Base-by-base conservation (phyloP, 1,140 invertebrate genomes). In the Pteromalus puparum region DNA sequence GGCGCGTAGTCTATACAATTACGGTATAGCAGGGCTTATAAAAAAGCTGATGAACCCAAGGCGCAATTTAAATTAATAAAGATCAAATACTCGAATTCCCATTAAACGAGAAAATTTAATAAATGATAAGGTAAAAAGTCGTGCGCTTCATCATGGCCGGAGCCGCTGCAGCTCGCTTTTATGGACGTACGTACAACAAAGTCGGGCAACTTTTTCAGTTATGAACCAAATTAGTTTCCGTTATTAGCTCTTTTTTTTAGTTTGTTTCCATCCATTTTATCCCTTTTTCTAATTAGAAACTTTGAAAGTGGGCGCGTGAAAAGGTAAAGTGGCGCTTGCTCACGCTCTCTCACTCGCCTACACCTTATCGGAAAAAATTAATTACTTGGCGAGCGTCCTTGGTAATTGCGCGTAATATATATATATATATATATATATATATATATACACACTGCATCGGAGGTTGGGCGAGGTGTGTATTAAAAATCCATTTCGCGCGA, bases 361-460 rank as follows among this genome's bases (percentile, higher is more conserved):
- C 21, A n/a, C 53, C 53, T 61, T 61, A 61, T 61, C 53, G 53
- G 53, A 61, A 61, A 61, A 61, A 61, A 61, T 61, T 61, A 61
- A 61, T 61, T 61, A 61, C 53, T 61, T n/a, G 53, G 21, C 18
- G 53, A 61, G 53, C 53, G 53, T 61, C 21, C 6, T 7, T 15
- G 53, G 53, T 61, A 61, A 61, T 61, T 61, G 53, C 53, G 21
- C 53, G 53, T 21, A 61, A 61, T 61, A 61, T 61, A 61, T 61
- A n/a, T n/a, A n/a, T n/a, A n/a, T n/a, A n/a, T n/a, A n/a, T n/a
- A n/a, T n/a, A n/a, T n/a, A n/a, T n/a, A n/a, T n/a, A n/a, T n/a
- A n/a, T n/a, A n/a, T n/a, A n/a, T n/a, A 53, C 10, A 46, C 9
- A 42, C 53, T 21, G 21, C 53, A 7, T 61, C 18, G 15, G 6